These are phyloP conservation scores for Halesus radiatus DNA, from an alignment of 1,140 invertebrate genomes.

Conservation along the genomic window DNA sequence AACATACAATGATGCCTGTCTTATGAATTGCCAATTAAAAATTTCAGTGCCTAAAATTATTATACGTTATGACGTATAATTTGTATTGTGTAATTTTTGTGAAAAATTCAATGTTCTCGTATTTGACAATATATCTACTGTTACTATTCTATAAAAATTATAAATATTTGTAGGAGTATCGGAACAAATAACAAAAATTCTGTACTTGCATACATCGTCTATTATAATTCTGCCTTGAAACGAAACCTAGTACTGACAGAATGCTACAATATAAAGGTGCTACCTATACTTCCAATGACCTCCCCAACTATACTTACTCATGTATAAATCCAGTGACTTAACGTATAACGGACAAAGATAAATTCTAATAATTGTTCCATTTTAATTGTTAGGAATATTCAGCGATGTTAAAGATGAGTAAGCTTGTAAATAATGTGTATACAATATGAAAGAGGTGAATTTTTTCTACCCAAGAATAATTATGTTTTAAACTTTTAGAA, in stretches of 20 bases:
- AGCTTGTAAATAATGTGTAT: not conserved
- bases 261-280: conserved; percentile 11
- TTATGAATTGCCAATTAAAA: conserved; percentile 33
- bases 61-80: too few species aligned
- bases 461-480: conserved; percentile 35
- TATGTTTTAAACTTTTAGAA: conserved; percentile 9
- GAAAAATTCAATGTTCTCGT: too few species aligned
- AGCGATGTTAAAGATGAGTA: not conserved
- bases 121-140: too few species aligned
- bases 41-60: conserved; percentile 26
- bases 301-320: conserved; percentile 1
- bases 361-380: conserved; percentile 28
- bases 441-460: conserved; percentile 13
- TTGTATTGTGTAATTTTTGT: too few species aligned
- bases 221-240: too few species aligned
- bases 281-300: conserved; percentile 12
- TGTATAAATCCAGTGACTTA: conserved; percentile 26
- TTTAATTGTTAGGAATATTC: conserved; percentile 12
- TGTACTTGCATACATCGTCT: too few species aligned
- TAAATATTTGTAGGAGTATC: too few species aligned
- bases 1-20: not conserved
- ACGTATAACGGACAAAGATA: not conserved
- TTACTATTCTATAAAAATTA: too few species aligned
- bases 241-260: too few species aligned
- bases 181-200: too few species aligned